Evolutionary conservation across 2,888 invertebrate genomes (phyloP).

Genomic region (Limnephilus marmoratus): DNA sequence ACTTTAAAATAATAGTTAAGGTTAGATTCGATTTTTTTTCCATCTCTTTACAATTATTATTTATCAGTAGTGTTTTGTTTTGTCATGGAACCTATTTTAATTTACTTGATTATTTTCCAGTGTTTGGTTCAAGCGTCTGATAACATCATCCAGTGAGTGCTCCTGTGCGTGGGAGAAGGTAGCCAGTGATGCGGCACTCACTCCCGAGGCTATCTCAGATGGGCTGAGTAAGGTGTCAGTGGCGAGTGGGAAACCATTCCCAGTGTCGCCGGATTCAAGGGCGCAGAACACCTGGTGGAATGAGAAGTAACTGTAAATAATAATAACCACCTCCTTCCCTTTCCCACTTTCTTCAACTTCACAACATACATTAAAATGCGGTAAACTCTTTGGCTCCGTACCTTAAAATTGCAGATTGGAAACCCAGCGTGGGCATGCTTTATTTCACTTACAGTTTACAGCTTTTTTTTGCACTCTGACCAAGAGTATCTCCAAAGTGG

Average conservation of each 20-base stretch:
- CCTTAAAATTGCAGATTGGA: too few relatives aligned
- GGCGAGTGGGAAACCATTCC: not conserved
- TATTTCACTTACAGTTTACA: too few relatives aligned
- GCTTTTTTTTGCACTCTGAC: too few relatives aligned
- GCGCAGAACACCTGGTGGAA: conserved; percentile 56
- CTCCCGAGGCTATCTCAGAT: not conserved
- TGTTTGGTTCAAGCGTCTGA: conserved; percentile 73
- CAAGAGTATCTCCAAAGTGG: not conserved
- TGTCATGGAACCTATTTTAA: not conserved
- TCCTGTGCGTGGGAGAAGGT: conserved; percentile 71
- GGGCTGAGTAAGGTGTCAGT: not conserved
- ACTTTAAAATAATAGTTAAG: too few relatives aligned
- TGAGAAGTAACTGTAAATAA: not conserved
- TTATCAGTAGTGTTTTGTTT: too few relatives aligned
- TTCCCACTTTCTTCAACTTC: not conserved
- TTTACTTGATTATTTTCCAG: conserved; percentile 74
- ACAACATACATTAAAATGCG: not conserved
- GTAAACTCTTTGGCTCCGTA: too few relatives aligned
- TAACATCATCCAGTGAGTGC: conserved; percentile 75
- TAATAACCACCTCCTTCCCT: not conserved
- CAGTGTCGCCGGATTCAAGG: conserved; percentile 8
- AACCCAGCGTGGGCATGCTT: too few relatives aligned
- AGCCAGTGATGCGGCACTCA: not conserved
- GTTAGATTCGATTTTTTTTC: too few relatives aligned
- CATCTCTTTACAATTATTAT: too few relatives aligned